Percentiles rank a stretch among this genome's conserved stretches.
Evolutionary conservation across 2,113 vertebrate genomes (phyloP).

Genomic region (Myotis yumanensis): DNA sequence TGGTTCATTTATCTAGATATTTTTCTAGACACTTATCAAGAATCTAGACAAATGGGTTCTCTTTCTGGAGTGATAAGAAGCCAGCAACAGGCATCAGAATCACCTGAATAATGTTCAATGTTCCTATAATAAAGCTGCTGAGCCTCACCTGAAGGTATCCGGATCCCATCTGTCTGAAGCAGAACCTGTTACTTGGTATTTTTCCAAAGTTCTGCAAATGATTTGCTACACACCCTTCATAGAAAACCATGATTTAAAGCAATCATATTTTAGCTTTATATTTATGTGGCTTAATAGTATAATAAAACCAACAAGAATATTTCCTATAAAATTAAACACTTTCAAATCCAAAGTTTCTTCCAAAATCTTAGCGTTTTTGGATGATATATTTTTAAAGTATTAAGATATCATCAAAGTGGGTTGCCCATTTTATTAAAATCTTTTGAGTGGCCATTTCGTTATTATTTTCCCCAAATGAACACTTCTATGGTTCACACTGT

Average conservation of each 20-base stretch:
- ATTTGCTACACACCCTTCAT: neutral
- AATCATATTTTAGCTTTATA: neutral
- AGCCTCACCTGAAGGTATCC: neutral
- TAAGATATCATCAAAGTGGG: neutral
- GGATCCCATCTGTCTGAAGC: neutral
- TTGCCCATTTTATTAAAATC: neutral
- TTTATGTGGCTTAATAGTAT: neutral
- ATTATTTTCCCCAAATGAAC: neutral
- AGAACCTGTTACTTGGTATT: neutral
- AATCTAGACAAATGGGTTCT: neutral
- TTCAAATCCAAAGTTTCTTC: neutral
- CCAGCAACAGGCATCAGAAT: neutral
- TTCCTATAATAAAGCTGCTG: neutral
- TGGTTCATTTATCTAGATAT: neutral
- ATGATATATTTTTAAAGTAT: neutral
- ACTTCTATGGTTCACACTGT: neutral
- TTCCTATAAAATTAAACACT: neutral
- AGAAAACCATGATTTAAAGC: neutral
- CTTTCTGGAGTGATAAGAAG: neutral
- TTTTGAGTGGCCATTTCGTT: neutral
- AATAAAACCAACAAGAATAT: constrained; percentile 7
- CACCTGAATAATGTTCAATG: neutral
- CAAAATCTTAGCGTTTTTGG: neutral
- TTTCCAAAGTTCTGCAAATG: neutral
- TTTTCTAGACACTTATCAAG: neutral